These are phyloP conservation scores for Drosophila busckii DNA, from an alignment of 1,140 invertebrate species.

Conservation along the genomic window DNA sequence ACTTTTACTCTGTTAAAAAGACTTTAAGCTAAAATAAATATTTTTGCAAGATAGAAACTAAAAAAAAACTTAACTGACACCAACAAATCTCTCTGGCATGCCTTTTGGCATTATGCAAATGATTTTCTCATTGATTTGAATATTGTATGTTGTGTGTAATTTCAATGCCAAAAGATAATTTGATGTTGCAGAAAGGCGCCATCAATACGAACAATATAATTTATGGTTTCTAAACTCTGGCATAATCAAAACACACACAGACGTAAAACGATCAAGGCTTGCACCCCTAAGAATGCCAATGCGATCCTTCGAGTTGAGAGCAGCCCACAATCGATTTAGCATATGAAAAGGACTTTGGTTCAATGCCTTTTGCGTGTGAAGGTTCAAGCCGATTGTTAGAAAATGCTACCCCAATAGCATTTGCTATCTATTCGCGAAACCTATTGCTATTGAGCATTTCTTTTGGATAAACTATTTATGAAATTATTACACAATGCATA, in stretches of 20 bases:
- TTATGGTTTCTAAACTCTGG: slow-evolving; percentile 72
- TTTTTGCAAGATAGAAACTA: no score
- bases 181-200: slow-evolving; percentile 65
- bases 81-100: not conserved
- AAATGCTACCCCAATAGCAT: slow-evolving; percentile 20
- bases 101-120: slow-evolving; percentile 63
- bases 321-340: slow-evolving; percentile 30
- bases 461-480: slow-evolving; percentile 73
- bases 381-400: slow-evolving; percentile 9
- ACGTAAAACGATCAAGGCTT: not conserved
- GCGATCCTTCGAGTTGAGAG: slow-evolving; percentile 8
- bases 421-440: slow-evolving; percentile 34
- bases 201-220: slow-evolving; percentile 75
- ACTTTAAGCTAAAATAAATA: no score
- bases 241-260: slow-evolving; percentile 68
- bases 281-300: not conserved
- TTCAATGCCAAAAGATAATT: slow-evolving; percentile 70
- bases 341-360: slow-evolving; percentile 42
- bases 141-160: slow-evolving; percentile 30
- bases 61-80: not conserved
- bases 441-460: slow-evolving; percentile 67
- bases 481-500: slow-evolving; percentile 70
- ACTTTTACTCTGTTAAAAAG: no score
- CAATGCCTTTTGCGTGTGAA: slow-evolving; percentile 28
- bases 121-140: slow-evolving; percentile 45